A percentile compares a stretch with the other conserved stretches of the same genome.
These are phyloP conservation scores for Rhimphoctona megacephalus DNA, from an alignment of 2,888 invertebrate species.

Conservation along the genomic window DNA sequence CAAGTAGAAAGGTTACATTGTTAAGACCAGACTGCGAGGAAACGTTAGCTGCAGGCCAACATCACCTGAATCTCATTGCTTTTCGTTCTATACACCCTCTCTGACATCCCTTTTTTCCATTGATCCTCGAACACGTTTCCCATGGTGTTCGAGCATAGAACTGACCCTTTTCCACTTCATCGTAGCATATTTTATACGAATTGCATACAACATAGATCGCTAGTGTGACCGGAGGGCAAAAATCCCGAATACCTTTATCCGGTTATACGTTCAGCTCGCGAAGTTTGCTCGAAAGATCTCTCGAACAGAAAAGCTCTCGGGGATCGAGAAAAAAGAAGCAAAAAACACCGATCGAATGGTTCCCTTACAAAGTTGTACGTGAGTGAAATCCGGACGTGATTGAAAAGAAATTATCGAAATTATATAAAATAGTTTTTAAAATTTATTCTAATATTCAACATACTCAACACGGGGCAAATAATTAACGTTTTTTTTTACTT, in stretches of 20 bases:
- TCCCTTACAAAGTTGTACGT: slow-evolving; percentile 38
- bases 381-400: background rate
- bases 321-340: background rate
- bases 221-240: slow-evolving; percentile 20
- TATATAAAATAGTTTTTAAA: background rate
- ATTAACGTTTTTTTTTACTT: background rate
- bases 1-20: slow-evolving; percentile 76
- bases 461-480: background rate
- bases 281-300: slow-evolving; percentile 56
- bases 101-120: slow-evolving; percentile 12
- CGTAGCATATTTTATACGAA: slow-evolving; percentile 48
- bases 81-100: slow-evolving; percentile 26
- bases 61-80: slow-evolving; percentile 48
- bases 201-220: slow-evolving; percentile 35
- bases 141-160: slow-evolving; percentile 32
- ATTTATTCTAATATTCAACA: background rate
- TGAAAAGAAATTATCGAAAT: background rate
- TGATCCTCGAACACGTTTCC: slow-evolving; percentile 32
- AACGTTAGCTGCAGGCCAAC: slow-evolving; percentile 66
- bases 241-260: slow-evolving; percentile 37
- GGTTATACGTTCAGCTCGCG: slow-evolving; percentile 49
- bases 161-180: slow-evolving; percentile 47
- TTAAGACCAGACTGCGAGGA: slow-evolving; percentile 76
- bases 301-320: slow-evolving; percentile 42
- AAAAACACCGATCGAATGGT: background rate